Base-by-base conservation (phyloP, 2,888 invertebrate genomes). In the Synanthedon formicaeformis region DNA sequence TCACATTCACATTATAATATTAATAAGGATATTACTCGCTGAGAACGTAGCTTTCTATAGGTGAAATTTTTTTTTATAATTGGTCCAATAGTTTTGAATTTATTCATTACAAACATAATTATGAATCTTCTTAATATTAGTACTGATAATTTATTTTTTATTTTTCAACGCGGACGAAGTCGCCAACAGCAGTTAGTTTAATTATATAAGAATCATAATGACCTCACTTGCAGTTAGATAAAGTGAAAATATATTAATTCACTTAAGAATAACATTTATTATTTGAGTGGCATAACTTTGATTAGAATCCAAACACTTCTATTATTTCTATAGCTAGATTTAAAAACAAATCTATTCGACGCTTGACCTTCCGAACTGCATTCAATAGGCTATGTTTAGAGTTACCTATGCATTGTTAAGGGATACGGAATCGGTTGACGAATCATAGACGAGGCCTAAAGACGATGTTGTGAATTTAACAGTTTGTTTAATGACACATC, bases 281-380 rank as follows among this genome's bases (percentile, higher is more conserved):
- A 66, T 67, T 60, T 48, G 55, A 55, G 51, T 45, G 16, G 50
- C 53, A 55, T 58, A 57, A 61, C 60, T 65, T 66, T 52, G 60
- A 59, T 54, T 54, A 52, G 55, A 53, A 52, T 50, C 54, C 53
- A 52, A 66, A 60, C 63, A 63, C 54, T 56, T 23, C 58, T 49
- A 59, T 60, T 60, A 57, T 58, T 60, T 16, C 49, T 65, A 55
- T 48, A 16, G 8, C 48, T 57, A 55, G 59, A 54, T 57, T 61
- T 64, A 59, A 65, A 64, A 70, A 71, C 67, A 71, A 65, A 57
- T 49, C 18, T 63, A 57, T 64, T 65, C 60, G 65, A 62, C 55
- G 41, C 50, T 4, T 41, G 62, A 61, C 65, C 65, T 64, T 64
- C 59, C 54, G n/a, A 52, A 58, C 60, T 50, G 55, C 57, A 59